Evolutionary conservation across 2,113 vertebrate genomes (phyloP).

Genomic region (Ammodytes dubius): DNA sequence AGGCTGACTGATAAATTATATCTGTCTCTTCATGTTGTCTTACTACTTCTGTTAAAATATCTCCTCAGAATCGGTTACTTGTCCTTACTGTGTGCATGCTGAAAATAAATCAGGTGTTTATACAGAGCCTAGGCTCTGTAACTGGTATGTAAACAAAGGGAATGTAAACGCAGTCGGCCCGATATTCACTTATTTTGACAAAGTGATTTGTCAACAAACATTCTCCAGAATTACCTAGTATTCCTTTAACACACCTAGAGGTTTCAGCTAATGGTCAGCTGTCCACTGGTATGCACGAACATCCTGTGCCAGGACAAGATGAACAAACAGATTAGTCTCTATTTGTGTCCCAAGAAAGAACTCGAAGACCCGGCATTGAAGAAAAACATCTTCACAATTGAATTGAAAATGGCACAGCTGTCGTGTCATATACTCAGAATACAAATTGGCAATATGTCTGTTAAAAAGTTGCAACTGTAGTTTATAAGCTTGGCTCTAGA

Average conservation of each 20-base stretch:
- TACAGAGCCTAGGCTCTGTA: no score
- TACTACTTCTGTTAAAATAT: neutral
- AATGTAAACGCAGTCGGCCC: no score
- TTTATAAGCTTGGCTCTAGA: neutral
- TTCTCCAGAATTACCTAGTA: no score
- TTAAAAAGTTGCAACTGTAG: neutral
- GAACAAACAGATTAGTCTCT: neutral
- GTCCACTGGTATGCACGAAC: neutral
- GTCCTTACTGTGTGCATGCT: no score
- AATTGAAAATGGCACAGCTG: neutral
- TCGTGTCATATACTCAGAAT: neutral
- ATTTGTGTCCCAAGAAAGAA: neutral
- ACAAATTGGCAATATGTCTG: neutral
- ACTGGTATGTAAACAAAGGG: no score
- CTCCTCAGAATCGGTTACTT: no score
- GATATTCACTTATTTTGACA: no score
- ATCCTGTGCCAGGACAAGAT: neutral
- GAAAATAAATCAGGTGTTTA: no score
- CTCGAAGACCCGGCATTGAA: neutral
- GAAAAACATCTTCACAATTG: neutral
- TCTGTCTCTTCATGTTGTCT: neutral
- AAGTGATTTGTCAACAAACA: no score
- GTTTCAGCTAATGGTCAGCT: neutral
- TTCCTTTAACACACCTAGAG: neutral
- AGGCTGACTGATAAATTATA: neutral